These are phyloP conservation scores for Plusia festucae DNA, from an alignment of 2,888 invertebrate genomes.

Conservation along the genomic window DNA sequence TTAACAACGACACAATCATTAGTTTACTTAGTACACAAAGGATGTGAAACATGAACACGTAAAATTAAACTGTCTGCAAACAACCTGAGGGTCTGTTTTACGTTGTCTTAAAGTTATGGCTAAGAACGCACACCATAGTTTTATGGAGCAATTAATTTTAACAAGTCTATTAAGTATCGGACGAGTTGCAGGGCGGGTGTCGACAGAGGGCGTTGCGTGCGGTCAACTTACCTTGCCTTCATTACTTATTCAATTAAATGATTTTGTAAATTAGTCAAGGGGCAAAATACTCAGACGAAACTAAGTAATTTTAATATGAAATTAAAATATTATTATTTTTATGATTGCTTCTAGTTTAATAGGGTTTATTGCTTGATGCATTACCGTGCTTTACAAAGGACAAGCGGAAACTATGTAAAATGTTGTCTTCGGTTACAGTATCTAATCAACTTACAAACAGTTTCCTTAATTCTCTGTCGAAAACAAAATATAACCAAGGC, in stretches of 20 bases:
- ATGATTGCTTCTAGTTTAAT: no score
- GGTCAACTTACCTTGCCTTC: conserved; percentile 24
- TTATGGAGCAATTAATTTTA: conserved; percentile 69
- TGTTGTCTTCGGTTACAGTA: background rate
- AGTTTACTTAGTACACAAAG: conserved; percentile 63
- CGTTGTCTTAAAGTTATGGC: conserved; percentile 5
- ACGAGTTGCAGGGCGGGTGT: conserved; percentile 56
- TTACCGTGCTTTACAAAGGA: background rate
- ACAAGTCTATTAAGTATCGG: conserved; percentile 62
- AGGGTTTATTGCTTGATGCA: no score
- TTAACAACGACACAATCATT: conserved; percentile 63
- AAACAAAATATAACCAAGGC: conserved; percentile 16
- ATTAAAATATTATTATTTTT: background rate
- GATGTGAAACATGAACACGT: conserved; percentile 21
- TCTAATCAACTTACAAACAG: background rate
- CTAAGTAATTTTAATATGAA: background rate
- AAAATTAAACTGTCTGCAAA: conserved; percentile 8
- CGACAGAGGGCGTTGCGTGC: conserved; percentile 23
- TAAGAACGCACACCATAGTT: conserved; percentile 51
- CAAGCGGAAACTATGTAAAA: no score
- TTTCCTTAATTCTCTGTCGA: background rate
- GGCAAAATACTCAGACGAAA: background rate
- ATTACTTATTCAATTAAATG: background rate
- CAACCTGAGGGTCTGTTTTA: conserved; percentile 23
- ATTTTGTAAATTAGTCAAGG: background rate